phyloP scores from a whole-genome alignment of 2,113 vertebrate genomes.

The Todiramphus saurophagus region DNA sequence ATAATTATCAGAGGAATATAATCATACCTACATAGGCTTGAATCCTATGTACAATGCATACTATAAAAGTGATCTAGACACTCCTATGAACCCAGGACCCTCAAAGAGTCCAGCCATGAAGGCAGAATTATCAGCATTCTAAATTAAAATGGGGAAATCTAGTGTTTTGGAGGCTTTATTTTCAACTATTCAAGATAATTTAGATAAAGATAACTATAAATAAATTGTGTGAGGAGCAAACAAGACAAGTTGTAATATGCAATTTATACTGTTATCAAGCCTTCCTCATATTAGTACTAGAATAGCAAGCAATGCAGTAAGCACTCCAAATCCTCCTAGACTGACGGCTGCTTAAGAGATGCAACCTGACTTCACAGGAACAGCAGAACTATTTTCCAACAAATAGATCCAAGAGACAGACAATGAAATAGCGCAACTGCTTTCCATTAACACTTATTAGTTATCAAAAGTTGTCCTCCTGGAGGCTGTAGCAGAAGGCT shows the following conservation, averaged over 20 bases:
- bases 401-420: neutral
- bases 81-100: neutral
- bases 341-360: slow-evolving; percentile 6
- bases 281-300: slow-evolving; percentile 27
- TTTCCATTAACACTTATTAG: neutral
- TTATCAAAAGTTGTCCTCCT: neutral
- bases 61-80: neutral
- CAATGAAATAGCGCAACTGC: neutral
- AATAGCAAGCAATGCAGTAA: slow-evolving; percentile 34
- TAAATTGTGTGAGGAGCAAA: slow-evolving; percentile 12
- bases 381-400: neutral
- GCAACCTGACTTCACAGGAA: neutral
- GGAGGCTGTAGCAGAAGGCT: neutral
- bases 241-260: slow-evolving; percentile 6
- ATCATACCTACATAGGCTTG: neutral
- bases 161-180: neutral
- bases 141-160: neutral
- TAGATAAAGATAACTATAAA: neutral
- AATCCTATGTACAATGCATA: neutral
- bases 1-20: neutral
- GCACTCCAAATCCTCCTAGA: slow-evolving; percentile 8
- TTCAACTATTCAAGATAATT: neutral
- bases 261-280: slow-evolving; percentile 26
- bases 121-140: neutral
- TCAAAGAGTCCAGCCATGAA: neutral